Evolutionary conservation across 1,140 invertebrate genomes (phyloP).

Genomic region (Lepidotrigona ventralis): DNA sequence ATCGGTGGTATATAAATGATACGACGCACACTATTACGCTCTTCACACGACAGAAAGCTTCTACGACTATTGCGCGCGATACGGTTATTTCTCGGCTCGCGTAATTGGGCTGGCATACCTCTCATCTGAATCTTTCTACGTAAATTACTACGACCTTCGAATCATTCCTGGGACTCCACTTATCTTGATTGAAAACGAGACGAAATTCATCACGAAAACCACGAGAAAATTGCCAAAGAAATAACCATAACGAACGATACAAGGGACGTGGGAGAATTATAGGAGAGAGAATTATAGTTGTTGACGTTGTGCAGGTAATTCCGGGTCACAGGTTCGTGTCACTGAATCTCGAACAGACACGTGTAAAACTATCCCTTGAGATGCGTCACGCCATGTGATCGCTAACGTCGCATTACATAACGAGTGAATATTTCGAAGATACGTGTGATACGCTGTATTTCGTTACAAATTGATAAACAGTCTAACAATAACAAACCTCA

Average conservation of each 20-base stretch:
- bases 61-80: background rate
- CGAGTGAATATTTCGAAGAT: background rate
- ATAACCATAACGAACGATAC: background rate
- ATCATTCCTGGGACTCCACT: background rate
- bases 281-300: no score
- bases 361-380: slow-evolving; percentile 38
- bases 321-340: background rate
- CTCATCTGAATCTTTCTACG: slow-evolving; percentile 9
- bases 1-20: slow-evolving; percentile 4
- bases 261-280: background rate
- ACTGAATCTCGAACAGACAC: slow-evolving; percentile 26
- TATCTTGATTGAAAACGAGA: background rate
- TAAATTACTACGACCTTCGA: background rate
- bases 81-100: background rate
- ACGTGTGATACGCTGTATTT: background rate
- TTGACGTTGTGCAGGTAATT: background rate
- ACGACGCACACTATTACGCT: slow-evolving; percentile 16
- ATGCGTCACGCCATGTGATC: slow-evolving; percentile 34
- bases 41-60: background rate
- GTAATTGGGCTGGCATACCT: slow-evolving; percentile 34
- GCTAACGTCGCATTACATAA: slow-evolving; percentile 45
- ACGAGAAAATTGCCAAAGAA: no score
- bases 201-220: no score
- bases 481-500: accelerated
- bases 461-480: slow-evolving; percentile 16